Evolutionary conservation across 2,888 invertebrate species (phyloP).

Genomic region (Nomada ruficornis): DNA sequence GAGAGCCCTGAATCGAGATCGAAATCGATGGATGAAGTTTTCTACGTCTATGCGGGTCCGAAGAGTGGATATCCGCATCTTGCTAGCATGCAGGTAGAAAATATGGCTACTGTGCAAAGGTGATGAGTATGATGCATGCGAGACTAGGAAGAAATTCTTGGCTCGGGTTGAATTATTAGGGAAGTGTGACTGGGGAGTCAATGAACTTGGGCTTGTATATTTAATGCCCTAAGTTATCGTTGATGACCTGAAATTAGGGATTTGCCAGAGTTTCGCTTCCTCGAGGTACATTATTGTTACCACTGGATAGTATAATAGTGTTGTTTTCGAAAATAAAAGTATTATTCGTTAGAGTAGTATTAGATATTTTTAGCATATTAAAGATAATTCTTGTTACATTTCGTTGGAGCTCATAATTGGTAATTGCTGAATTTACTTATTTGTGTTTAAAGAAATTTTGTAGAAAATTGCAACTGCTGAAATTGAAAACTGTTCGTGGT

Average conservation of each 20-base stretch:
- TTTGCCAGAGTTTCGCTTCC: neutral
- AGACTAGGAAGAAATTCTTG: slow-evolving; percentile 7
- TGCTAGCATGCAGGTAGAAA: slow-evolving; percentile 5
- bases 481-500: too few species aligned
- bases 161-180: slow-evolving; percentile 24
- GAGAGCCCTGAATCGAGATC: neutral
- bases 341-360: too few species aligned
- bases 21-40: neutral
- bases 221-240: neutral
- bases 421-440: too few species aligned
- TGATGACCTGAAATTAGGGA: too few species aligned
- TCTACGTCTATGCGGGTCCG: slow-evolving; percentile 9
- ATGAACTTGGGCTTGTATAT: slow-evolving; percentile 16
- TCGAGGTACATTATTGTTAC: neutral
- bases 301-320: neutral
- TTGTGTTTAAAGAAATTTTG: too few species aligned
- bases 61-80: neutral
- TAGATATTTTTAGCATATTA: too few species aligned
- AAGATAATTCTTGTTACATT: too few species aligned
- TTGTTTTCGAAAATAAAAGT: neutral
- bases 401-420: too few species aligned
- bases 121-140: slow-evolving; percentile 5
- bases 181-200: slow-evolving; percentile 31
- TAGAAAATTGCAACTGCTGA: too few species aligned
- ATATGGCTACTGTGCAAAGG: slow-evolving; percentile 6